Base-by-base conservation (phyloP, 1,140 invertebrate species). In the Arctopsyche grandis region DNA sequence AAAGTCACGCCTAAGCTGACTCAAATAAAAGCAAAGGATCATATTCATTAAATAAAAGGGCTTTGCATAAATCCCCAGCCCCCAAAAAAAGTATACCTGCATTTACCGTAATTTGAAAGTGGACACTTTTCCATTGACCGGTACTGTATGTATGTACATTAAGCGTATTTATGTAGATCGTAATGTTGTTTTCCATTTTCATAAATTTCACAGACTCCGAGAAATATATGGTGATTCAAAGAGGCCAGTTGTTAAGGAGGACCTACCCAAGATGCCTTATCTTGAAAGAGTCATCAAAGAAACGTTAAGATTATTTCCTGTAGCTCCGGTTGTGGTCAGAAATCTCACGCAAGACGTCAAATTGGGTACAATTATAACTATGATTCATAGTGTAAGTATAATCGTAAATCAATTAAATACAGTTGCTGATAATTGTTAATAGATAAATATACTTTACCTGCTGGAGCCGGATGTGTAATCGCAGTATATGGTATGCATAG, bases 281-380 rank as follows among this genome's bases (percentile, higher is more conserved):
- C 84, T 92, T 66, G 93, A 93, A 82, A 87, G 88, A 22, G 89
- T 91, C 5, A 89, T 94, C 19, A 91, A 92, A 79, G 93, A 94
- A 87, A 89, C 91, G 0, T 82, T 93, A 38, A 83, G 92, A 69
- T 70, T 93, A n/a, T 93, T 89, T 82, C 92, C 93, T 1, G 87
- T 91, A 0, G 90, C 90, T 1, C 91, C 93, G 3, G 81, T 90
- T 4, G 85, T 93, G 26, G 87, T 88, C 10, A 82, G 89, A 69
- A 56, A 84, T 0, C 82, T 84, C 0, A 83, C 85, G 29, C 78
- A 79, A 12, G 84, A 86, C 10, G 70, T 87, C 7, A 52, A 83
- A 43, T 46, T 87, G 0, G 83, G 85, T 86, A 74, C 81, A 16
- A 26, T 22, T 21, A 21, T 38, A 38, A 7, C 29, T 38, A 7